These are phyloP conservation scores for Podargus strigoides DNA, from an alignment of 2,797 vertebrate species.

Conservation along the genomic window DNA sequence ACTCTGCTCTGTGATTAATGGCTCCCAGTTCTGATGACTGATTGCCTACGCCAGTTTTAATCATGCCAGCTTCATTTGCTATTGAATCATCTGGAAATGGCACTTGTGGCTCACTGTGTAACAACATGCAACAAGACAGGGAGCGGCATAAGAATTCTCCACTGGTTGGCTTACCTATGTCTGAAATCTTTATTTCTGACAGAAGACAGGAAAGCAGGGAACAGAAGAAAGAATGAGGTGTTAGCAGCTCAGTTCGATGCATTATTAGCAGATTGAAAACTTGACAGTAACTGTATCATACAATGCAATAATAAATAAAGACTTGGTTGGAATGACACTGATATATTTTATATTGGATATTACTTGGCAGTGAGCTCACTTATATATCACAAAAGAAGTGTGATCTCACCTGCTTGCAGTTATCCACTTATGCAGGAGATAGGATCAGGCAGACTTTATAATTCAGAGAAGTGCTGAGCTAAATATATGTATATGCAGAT, in stretches of 20 bases:
- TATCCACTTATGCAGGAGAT: not conserved
- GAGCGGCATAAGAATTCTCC: conserved; percentile 64
- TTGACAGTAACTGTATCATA: conserved; percentile 71
- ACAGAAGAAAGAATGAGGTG: conserved; percentile 77
- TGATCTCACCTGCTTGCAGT: conserved; percentile 22
- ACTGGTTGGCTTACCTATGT: conserved; percentile 93
- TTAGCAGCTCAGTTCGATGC: conserved; percentile 75
- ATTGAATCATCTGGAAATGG: conserved; percentile 50
- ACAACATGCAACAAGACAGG: conserved; percentile 71
- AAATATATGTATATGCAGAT: not conserved
- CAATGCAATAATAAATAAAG: conserved; percentile 74
- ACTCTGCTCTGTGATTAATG: conserved; percentile 40
- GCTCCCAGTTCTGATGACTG: conserved; percentile 37
- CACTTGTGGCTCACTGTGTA: conserved; percentile 66
- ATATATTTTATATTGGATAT: conserved; percentile 68
- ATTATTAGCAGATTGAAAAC: conserved; percentile 77
- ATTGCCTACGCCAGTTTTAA: conserved; percentile 55
- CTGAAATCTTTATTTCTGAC: conserved; percentile 99
- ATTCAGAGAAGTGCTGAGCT: not conserved
- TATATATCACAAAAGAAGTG: conserved; percentile 13
- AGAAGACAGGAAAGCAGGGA: conserved; percentile 81
- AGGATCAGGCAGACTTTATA: not conserved
- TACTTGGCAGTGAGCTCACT: conserved; percentile 67
- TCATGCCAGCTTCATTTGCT: conserved; percentile 51
- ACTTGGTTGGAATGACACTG: conserved; percentile 70